These are phyloP conservation scores for Drosophila bifasciata DNA, from an alignment of 1,140 invertebrate species.

Conservation along the genomic window DNA sequence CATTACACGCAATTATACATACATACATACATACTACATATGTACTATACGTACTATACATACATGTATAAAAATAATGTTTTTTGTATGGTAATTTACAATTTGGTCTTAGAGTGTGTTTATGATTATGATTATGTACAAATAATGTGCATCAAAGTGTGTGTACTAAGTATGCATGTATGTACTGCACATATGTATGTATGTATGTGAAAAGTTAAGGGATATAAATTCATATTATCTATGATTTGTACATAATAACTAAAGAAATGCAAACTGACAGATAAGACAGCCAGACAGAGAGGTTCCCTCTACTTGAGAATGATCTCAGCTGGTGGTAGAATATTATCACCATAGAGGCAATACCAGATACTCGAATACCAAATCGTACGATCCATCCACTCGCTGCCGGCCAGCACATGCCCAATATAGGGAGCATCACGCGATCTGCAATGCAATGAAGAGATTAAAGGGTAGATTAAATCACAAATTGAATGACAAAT, in stretches of 20 bases:
- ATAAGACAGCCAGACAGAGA: not conserved
- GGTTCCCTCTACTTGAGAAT: constrained; percentile 83
- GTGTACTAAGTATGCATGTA: not conserved
- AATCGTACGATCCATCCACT: constrained; percentile 88
- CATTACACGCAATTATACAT: not conserved
- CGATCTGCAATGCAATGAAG: constrained; percentile 85
- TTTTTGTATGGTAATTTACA: constrained; percentile 24
- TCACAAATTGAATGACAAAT: not conserved
- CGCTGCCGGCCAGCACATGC: constrained; percentile 89
- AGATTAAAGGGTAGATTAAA: too few relatives aligned
- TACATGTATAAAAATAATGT: constrained; percentile 1
- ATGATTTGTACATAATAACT: constrained; percentile 35
- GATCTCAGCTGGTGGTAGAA: constrained; percentile 85
- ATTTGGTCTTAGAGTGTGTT: constrained; percentile 5
- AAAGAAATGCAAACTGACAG: constrained; percentile 5
- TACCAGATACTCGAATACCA: constrained; percentile 91
- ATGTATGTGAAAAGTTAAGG: not conserved
- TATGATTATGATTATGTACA: constrained; percentile 10
- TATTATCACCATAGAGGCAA: constrained; percentile 86
- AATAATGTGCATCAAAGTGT: constrained; percentile 17
- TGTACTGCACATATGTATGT: too few relatives aligned
- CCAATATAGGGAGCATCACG: constrained; percentile 92
- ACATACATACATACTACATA: constrained; percentile 11
- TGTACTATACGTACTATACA: too few relatives aligned
- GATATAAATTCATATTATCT: not conserved